A percentile compares a stretch with the other conserved stretches of the same genome.
Evolutionary conservation across 2,888 invertebrate species (phyloP).

Genomic region (Drosophila lacicola): DNA sequence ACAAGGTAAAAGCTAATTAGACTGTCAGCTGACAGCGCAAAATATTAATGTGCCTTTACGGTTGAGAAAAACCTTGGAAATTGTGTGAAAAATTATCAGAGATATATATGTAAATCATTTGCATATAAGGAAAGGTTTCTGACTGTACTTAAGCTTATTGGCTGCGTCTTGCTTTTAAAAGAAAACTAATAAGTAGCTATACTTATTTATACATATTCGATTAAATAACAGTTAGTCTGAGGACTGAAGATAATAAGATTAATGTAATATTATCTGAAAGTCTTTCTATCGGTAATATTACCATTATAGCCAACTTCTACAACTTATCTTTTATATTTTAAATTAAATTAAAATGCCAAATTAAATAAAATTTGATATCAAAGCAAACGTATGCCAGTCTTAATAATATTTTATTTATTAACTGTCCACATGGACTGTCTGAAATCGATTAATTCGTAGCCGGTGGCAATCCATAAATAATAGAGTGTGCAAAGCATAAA

Average conservation of each 20-base stretch:
- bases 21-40: conserved; percentile 58
- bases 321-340: too few species aligned
- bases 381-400: background rate
- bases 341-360: background rate
- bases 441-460: background rate
- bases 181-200: too few species aligned
- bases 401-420: background rate
- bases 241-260: too few species aligned
- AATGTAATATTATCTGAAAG: too few species aligned
- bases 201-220: too few species aligned
- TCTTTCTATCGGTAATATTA: too few species aligned
- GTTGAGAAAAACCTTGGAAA: background rate
- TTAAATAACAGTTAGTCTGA: too few species aligned
- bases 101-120: background rate
- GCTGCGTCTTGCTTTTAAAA: too few species aligned
- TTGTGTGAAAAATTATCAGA: background rate
- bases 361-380: background rate
- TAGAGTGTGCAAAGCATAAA: conserved; percentile 18
- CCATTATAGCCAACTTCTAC: too few species aligned
- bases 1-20: conserved; percentile 76
- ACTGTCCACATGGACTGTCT: background rate
- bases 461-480: conserved; percentile 13
- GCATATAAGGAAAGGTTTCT: too few species aligned
- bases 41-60: conserved; percentile 47
- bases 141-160: too few species aligned